Evolutionary conservation across 1,140 invertebrate genomes (phyloP).

Genomic region (Euura saliciscinereae): DNA sequence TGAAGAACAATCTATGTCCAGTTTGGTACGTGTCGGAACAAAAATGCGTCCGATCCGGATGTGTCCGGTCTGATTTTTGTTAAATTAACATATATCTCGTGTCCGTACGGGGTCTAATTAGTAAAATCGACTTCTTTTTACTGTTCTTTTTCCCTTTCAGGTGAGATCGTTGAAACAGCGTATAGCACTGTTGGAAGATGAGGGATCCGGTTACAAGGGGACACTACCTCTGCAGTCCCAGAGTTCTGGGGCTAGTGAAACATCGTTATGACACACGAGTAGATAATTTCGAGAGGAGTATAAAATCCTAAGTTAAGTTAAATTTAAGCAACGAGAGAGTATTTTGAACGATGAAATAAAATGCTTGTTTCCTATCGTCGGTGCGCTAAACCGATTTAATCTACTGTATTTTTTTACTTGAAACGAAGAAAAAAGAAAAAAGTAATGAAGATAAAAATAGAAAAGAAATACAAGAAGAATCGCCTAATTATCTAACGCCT

Average conservation of each 20-base stretch:
- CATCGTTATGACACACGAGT: conserved; percentile 50
- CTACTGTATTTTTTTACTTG: conserved; percentile 48
- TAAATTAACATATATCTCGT: not conserved
- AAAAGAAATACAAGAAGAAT: not conserved
- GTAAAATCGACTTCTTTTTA: too few relatives aligned
- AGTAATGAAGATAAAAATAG: not conserved
- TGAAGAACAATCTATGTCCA: too few relatives aligned
- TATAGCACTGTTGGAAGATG: conserved; percentile 45
- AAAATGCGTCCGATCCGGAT: not conserved
- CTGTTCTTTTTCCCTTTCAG: conserved; percentile 28
- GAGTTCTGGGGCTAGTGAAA: conserved; percentile 49
- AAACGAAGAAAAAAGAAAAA: conserved; percentile 4
- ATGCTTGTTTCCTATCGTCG: conserved; percentile 22
- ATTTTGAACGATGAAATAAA: conserved; percentile 17
- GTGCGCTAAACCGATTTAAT: conserved; percentile 30
- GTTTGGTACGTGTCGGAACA: too few relatives aligned
- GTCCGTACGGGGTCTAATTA: too few relatives aligned
- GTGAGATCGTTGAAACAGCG: conserved; percentile 45
- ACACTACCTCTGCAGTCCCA: conserved; percentile 45
- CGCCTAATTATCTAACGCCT: not conserved
- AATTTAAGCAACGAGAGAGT: conserved; percentile 21
- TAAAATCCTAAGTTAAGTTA: too few relatives aligned
- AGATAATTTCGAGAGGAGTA: conserved; percentile 19
- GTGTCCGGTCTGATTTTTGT: not conserved
- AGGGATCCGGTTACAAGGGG: conserved; percentile 39